These are phyloP conservation scores for Macaca mulatta DNA, from an alignment of 2,113 vertebrate species.

Conservation along the genomic window DNA sequence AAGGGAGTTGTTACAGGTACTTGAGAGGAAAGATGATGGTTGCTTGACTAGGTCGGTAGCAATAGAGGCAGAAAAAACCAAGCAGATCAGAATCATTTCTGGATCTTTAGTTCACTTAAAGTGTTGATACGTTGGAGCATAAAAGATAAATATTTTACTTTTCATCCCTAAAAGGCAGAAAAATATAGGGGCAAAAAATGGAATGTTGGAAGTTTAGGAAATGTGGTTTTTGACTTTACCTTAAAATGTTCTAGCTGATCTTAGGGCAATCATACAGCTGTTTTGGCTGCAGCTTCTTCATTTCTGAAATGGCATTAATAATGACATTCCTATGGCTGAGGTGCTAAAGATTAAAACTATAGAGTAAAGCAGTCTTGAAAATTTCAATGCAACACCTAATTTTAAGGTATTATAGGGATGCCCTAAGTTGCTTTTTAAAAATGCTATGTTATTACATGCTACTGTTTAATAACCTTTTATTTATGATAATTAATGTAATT, in stretches of 20 bases:
- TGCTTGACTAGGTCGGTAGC: not conserved
- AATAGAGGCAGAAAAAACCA: not conserved
- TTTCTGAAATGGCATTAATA: not conserved
- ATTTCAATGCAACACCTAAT: not conserved
- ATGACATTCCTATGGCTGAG: not conserved
- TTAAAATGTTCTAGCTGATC: not conserved
- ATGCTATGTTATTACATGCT: slow-evolving; percentile 50
- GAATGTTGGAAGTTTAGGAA: not conserved
- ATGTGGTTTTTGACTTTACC: not conserved
- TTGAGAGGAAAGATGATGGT: not conserved
- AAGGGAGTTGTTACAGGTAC: not conserved
- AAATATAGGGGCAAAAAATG: not conserved
- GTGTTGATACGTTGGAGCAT: not conserved
- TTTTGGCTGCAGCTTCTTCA: not conserved
- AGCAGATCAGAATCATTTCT: not conserved
- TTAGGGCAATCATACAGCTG: not conserved
- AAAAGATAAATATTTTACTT: not conserved
- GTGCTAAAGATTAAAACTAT: not conserved
- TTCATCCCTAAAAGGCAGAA: not conserved
- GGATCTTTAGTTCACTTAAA: not conserved
- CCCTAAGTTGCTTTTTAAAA: slow-evolving; percentile 49
- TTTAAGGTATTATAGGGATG: slow-evolving; percentile 34
- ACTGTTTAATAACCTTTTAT: slow-evolving; percentile 71
- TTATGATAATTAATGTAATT: slow-evolving; percentile 73
- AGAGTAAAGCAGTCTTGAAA: slow-evolving; percentile 4